Conservation (phyloP, 2,888 invertebrate species). For the Lepas anatifera region DNA sequence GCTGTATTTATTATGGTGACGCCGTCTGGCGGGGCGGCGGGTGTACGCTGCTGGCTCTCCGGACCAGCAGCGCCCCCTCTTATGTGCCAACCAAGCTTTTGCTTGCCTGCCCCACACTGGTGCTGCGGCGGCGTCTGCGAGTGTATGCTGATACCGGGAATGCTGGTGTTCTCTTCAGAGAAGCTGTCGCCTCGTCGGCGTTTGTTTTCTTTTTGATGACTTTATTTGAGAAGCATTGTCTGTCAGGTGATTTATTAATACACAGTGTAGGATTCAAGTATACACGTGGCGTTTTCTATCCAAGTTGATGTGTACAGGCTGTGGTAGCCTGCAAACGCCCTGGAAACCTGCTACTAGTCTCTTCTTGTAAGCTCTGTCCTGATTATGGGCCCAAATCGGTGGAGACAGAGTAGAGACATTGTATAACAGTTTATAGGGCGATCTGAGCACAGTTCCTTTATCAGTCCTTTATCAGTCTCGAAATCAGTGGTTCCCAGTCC, state of each 20-base stretch:
- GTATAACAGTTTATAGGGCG: too few relatives aligned
- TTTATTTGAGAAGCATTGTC: background rate
- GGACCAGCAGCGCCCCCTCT: background rate
- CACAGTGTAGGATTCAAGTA: background rate
- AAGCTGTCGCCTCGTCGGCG: background rate
- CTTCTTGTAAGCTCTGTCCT: too few relatives aligned
- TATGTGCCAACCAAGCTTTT: constrained; percentile 2
- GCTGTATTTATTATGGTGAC: background rate
- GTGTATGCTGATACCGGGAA: background rate
- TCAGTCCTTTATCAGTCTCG: too few relatives aligned
- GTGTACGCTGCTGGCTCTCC: background rate
- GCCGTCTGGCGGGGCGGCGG: background rate
- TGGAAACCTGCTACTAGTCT: too few relatives aligned
- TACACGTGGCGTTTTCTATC: too few relatives aligned
- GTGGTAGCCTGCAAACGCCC: too few relatives aligned
- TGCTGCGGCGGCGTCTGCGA: background rate
- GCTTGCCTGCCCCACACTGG: background rate
- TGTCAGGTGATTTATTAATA: background rate
- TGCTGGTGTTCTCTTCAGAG: background rate
- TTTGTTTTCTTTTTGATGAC: constrained; percentile 10
- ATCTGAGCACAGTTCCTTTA: too few relatives aligned
- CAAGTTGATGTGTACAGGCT: too few relatives aligned
- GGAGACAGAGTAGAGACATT: too few relatives aligned
- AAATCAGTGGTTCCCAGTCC: too few relatives aligned
- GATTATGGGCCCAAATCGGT: too few relatives aligned